These are phyloP conservation scores for Falco berigora DNA, from an alignment of 2,797 vertebrate genomes.

Conservation along the genomic window DNA sequence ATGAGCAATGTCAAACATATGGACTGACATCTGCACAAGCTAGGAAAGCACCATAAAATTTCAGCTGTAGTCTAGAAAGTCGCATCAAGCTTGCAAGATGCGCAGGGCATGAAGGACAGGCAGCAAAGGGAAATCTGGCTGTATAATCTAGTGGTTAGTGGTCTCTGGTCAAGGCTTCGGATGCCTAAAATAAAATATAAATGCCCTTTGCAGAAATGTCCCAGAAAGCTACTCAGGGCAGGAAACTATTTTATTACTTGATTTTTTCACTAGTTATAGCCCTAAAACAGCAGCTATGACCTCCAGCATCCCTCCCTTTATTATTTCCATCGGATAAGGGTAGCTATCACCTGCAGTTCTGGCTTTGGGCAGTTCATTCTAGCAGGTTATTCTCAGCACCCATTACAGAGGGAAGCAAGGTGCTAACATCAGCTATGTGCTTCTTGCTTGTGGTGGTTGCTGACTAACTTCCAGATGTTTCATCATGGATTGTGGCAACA, in stretches of 20 bases:
- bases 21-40: not conserved
- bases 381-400: not conserved
- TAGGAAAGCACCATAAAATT: not conserved
- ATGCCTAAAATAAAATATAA: not conserved
- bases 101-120: not conserved
- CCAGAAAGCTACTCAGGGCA: not conserved
- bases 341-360: not conserved
- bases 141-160: not conserved
- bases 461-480: not conserved
- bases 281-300: not conserved
- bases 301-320: not conserved
- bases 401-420: not conserved
- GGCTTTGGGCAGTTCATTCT: not conserved
- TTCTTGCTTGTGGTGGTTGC: not conserved
- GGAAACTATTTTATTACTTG: not conserved
- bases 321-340: not conserved
- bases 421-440: not conserved
- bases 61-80: not conserved
- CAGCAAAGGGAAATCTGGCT: not conserved
- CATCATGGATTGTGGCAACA: rapidly evolving
- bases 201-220: not conserved
- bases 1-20: not conserved
- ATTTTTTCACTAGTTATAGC: not conserved
- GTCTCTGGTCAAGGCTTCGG: not conserved
- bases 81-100: not conserved